phyloP scores from a whole-genome alignment of 2,888 invertebrate genomes.

The Drosophila algonquin region DNA sequence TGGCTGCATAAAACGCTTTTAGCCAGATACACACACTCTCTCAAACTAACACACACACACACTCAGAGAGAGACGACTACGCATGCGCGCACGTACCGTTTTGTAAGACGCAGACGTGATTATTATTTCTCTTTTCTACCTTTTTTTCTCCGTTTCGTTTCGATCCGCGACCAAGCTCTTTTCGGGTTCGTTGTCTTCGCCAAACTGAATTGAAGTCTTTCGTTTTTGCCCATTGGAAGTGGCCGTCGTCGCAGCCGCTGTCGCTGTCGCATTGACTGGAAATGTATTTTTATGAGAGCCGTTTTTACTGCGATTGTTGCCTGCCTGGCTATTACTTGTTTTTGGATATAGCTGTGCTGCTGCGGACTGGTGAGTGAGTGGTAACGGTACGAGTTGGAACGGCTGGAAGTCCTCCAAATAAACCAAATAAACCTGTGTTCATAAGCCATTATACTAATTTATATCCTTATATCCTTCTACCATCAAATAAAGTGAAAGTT shows the following conservation, averaged over 20 bases:
- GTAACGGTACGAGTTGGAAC: conserved; percentile 1
- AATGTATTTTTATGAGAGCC: conserved; percentile 51
- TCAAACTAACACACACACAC: conserved; percentile 25
- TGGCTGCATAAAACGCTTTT: conserved; percentile 69
- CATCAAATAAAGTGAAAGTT: background rate
- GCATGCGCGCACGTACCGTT: conserved; percentile 78
- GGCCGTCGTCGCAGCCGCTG: conserved; percentile 44
- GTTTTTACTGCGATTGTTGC: conserved; percentile 34
- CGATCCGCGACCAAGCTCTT: conserved; percentile 74
- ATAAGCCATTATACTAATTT: background rate
- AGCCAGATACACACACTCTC: conserved; percentile 28
- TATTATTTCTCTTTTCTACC: conserved; percentile 51
- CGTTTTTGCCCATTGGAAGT: conserved; percentile 81
- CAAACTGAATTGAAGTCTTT: conserved; percentile 84
- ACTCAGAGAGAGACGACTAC: conserved; percentile 45
- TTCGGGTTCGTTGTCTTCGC: conserved; percentile 84
- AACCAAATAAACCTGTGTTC: background rate
- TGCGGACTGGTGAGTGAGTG: background rate
- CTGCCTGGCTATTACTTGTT: conserved; percentile 36
- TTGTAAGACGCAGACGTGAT: conserved; percentile 46
- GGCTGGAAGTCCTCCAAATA: background rate
- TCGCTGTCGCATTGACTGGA: conserved; percentile 47
- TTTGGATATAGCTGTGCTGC: conserved; percentile 25
- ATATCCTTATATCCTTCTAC: background rate
- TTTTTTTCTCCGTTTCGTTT: conserved; percentile 36